Base-by-base conservation (phyloP, 1,140 invertebrate species). In the Pseudomyrmex pallidus region DNA sequence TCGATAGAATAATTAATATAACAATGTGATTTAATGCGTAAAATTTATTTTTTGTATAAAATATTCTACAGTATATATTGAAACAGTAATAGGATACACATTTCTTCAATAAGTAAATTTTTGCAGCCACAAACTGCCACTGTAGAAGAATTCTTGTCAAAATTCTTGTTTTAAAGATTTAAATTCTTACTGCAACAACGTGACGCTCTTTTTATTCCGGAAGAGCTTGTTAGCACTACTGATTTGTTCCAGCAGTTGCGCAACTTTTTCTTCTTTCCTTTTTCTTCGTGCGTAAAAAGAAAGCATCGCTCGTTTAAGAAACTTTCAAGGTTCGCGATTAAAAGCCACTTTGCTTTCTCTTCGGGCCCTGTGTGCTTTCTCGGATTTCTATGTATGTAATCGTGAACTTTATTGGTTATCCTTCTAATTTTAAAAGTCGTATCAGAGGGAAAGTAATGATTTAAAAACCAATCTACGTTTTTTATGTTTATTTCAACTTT, bases 291-390 rank as follows among this genome's bases (percentile, higher is more conserved):
- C 48, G 8, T 44, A 13, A 20, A 13, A 77, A 17, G 22, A 44
- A 77, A 67, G 50, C 50, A 52, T 10, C 13, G 17, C 15, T 66
- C 25, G 48, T 76, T 54, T n/a, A 12, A 74, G 46, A 20, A 61
- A 17, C 73, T 52, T 46, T 7, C 25, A 44, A 64, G 13, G 7
- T 54, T 22, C 57, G 10, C 44, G 17, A 63, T n/a, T 25, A 12
- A 12, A 12, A 52, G 46, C 59, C 17, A 15, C 25, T 72, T 13
- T 3, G 22, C 2, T 22, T 44, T 66, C 15, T 17, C 1, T 22
- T 63, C 22, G 13, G n/a, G 22, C 3, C 7, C n/a, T n/a, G 1
- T 52, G 12, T 3, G 4, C 13, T 52, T 25, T 13, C 22, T 13
- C 1, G 20, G 22, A 63, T 35, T 74, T 74, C 5, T 25, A 1